Base-by-base conservation (phyloP, 2,113 vertebrate genomes). In the Emydura subglobosa region DNA sequence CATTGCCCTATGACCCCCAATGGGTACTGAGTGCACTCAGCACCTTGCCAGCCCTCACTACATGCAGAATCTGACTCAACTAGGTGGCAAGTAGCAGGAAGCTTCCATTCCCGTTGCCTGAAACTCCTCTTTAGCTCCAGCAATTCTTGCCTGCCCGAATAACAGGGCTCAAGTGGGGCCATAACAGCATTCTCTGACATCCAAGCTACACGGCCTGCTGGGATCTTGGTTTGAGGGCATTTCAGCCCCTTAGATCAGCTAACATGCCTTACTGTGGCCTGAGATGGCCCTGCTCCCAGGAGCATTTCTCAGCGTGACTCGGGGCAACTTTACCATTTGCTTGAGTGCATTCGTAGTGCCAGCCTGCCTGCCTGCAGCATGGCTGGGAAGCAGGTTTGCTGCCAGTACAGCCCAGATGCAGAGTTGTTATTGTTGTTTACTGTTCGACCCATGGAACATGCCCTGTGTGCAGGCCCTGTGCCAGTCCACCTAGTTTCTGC, bases 1-100 rank as follows among this genome's bases (percentile, higher is more conserved):
- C 1, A 54, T 65, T 81, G 79, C 50, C 79, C 79, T 81, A 31
- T n/a, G 31, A 50, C 34, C n/a, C 13, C 13, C 50, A 54, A n/a
- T 25, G 49, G 10, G 25, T 88, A 85, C 25, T 7, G 14, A 24
- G 19, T 50, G 42, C 57, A 86, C 0, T 1, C 39, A 49, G 76
- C 51, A 16, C 31, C 59, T 53, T 44, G 17, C 34, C 44, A 72
- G 27, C 61, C 39, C 42, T n/a, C 34, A 12, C 22, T 39, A 51
- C 2, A 11, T 53, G 49, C 54, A 44, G 84, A 61, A 72, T 89
- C 53, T 80, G 61, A 61, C 29, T 4, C 55, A 76, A 12, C 59
- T 5, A 0, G 0, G 5, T 21, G 49, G 3, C 0, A 1, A 17
- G 5, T 19, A 76, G 7, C 11, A 21, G 42, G 7, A 74, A 34